Evolutionary conservation across 2,113 vertebrate genomes (phyloP).

Genomic region (Megaceryle torquata): DNA sequence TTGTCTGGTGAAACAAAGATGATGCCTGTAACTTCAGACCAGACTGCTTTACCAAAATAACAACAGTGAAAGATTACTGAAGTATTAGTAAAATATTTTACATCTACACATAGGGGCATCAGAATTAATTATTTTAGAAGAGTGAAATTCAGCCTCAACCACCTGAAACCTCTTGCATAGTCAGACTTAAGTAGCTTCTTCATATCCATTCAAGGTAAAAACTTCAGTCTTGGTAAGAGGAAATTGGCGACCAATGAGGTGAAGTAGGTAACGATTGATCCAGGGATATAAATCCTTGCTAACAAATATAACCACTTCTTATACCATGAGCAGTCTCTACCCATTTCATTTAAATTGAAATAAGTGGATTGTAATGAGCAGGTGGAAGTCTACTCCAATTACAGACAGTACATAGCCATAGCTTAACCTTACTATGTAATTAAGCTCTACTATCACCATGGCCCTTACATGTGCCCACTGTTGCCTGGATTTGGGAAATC

Average conservation of each 20-base stretch:
- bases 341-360: neutral
- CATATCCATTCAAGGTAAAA: neutral
- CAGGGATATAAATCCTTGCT: neutral
- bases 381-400: neutral
- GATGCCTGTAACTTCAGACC: neutral
- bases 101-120: neutral
- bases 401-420: neutral
- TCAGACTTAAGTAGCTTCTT: neutral
- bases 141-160: neutral
- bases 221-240: neutral
- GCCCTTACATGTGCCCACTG: rapidly evolving
- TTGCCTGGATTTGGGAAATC: neutral
- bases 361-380: neutral
- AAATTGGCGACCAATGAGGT: neutral
- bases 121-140: neutral
- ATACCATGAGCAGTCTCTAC: neutral
- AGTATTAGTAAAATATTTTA: neutral
- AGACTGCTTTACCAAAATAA: neutral
- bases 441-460: neutral
- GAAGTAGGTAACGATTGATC: neutral
- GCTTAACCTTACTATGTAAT: neutral
- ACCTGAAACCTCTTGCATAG: neutral
- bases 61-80: neutral
- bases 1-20: neutral
- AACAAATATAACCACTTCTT: neutral